Evolutionary conservation across 2,113 vertebrate genomes (phyloP).

Genomic region (Nothoprocta pentlandii): DNA sequence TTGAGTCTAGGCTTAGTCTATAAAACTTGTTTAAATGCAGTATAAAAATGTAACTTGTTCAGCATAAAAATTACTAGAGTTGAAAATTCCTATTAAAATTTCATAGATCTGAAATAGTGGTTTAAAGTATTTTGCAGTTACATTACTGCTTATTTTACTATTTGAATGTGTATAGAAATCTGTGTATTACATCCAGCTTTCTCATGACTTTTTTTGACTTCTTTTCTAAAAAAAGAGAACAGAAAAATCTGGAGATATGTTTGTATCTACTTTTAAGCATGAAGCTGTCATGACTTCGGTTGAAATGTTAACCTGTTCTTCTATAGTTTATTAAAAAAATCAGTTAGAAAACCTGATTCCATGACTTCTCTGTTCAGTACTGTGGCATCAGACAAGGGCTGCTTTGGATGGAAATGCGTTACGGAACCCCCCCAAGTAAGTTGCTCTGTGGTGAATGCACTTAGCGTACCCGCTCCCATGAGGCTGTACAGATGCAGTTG

Average conservation of each 20-base stretch:
- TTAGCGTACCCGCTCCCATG: rapidly evolving
- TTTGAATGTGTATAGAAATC: constrained; percentile 46
- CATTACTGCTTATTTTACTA: constrained; percentile 44
- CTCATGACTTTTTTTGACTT: neutral
- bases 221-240: neutral
- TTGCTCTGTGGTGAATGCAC: neutral
- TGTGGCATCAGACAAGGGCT: neutral
- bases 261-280: constrained; percentile 65
- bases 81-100: neutral
- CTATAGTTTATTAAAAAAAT: constrained; percentile 71
- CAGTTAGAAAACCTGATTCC: constrained; percentile 46
- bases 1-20: constrained; percentile 42
- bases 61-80: constrained; percentile 2
- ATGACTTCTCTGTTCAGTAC: constrained; percentile 32
- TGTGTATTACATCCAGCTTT: constrained; percentile 8
- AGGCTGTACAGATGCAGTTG: neutral
- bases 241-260: constrained; percentile 17
- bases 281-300: constrained; percentile 48
- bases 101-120: neutral
- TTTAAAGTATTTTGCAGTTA: neutral
- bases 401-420: neutral
- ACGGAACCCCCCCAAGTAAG: rapidly evolving
- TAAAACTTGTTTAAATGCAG: constrained; percentile 15
- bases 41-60: constrained; percentile 5
- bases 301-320: constrained; percentile 63